Conservation (phyloP, 2,797 vertebrate genomes). For the Pogoniulus pusillus region DNA sequence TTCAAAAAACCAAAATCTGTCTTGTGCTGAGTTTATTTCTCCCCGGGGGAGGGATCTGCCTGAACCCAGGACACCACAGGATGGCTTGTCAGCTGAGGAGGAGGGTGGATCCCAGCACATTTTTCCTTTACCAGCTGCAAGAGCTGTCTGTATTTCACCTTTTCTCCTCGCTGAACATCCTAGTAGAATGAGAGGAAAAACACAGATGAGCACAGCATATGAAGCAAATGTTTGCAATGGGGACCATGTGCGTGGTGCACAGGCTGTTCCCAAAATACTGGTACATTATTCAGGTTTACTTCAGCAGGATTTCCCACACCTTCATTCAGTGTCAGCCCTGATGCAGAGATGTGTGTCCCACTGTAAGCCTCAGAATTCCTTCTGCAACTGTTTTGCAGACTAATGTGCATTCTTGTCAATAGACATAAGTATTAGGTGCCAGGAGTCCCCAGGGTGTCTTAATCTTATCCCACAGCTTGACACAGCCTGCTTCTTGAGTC, state of each 20-base stretch:
- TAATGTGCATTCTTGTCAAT: neutral
- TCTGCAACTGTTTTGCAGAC: neutral
- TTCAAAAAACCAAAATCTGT: no score
- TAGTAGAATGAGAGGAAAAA: neutral
- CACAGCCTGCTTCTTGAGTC: neutral
- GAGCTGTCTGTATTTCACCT: slow-evolving; percentile 71
- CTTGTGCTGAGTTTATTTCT: no score
- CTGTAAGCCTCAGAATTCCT: neutral
- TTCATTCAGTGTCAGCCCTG: neutral
- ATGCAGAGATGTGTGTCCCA: neutral
- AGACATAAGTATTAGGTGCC: neutral
- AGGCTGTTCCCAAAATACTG: neutral
- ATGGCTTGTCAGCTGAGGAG: neutral
- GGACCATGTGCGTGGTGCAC: neutral
- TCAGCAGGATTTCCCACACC: neutral
- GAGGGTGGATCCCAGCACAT: slow-evolving; percentile 7
- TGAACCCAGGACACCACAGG: no score
- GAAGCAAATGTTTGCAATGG: neutral
- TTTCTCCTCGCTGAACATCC: slow-evolving; percentile 74
- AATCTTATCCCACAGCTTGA: neutral
- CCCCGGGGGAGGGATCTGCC: no score
- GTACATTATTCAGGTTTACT: neutral
- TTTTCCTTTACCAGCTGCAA: slow-evolving; percentile 67
- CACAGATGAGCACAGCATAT: neutral
- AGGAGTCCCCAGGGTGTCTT: neutral